phyloP scores from a whole-genome alignment of 2,113 vertebrate genomes.

The Rhinoderma darwinii region DNA sequence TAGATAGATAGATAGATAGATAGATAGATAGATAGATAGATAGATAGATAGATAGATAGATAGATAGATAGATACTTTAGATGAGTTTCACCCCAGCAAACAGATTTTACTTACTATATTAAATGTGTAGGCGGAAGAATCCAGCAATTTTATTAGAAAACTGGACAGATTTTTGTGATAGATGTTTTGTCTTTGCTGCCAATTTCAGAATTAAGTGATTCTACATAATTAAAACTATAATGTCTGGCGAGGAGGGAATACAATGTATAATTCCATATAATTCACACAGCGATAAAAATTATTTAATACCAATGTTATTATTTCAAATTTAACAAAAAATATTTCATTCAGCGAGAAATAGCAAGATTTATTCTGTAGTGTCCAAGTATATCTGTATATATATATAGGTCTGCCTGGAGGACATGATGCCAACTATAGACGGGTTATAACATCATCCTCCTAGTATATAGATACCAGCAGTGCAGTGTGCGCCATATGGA shows the following conservation, averaged over 20 bases:
- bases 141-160: constrained; percentile 9
- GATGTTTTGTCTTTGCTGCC: constrained; percentile 22
- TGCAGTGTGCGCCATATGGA: too few species aligned
- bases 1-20: constrained; percentile 5
- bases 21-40: not conserved
- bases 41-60: not conserved
- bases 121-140: not conserved
- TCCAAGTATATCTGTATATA: not conserved
- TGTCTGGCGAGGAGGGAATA: constrained; percentile 14
- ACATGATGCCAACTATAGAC: not conserved
- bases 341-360: not conserved
- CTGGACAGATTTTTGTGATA: constrained; percentile 12
- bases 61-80: constrained; percentile 18
- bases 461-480: not conserved
- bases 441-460: not conserved
- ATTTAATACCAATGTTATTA: constrained; percentile 22
- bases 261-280: not conserved
- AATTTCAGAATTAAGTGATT: constrained; percentile 33
- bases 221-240: constrained; percentile 44
- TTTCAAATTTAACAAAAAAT: constrained; percentile 5
- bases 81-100: not conserved
- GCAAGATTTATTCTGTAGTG: not conserved
- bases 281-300: not conserved
- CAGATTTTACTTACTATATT: not conserved
- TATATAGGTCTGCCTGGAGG: not conserved